Percentiles rank a stretch among this genome's conserved stretches.
phyloP scores from a whole-genome alignment of 1,140 invertebrate species.

The Papilio polytes region DNA sequence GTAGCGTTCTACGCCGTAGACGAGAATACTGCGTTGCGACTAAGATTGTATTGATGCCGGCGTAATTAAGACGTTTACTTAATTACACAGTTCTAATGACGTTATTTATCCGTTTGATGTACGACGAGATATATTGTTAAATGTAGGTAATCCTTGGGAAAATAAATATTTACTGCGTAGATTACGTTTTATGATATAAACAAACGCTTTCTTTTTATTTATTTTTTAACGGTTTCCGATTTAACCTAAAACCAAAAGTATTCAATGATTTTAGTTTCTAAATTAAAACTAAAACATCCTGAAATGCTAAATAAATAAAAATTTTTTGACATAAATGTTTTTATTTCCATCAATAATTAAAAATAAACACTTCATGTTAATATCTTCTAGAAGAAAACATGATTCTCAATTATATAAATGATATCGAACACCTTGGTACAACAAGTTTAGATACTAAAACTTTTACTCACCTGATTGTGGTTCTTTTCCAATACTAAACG shows the following conservation, averaged over 20 bases:
- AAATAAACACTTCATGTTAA: background rate
- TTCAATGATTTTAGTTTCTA: background rate
- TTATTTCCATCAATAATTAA: background rate
- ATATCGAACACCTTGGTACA: background rate
- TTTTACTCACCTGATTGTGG: background rate
- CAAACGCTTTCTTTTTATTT: background rate
- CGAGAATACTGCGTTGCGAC: constrained; percentile 14
- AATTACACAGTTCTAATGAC: constrained; percentile 20
- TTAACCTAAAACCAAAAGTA: background rate
- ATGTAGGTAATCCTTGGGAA: background rate
- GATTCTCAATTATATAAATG: background rate
- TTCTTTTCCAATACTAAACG: constrained; percentile 5
- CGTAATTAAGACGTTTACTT: constrained; percentile 30
- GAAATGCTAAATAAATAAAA: too few species aligned
- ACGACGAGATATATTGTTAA: background rate
- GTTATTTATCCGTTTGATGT: constrained; percentile 13
- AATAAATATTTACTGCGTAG: background rate
- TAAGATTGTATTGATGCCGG: constrained; percentile 13
- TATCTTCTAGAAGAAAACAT: background rate
- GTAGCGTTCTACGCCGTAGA: constrained; percentile 22
- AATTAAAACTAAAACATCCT: background rate
- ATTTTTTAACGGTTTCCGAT: background rate
- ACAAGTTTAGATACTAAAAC: background rate
- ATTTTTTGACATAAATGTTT: background rate
- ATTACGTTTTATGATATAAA: background rate